Base-by-base conservation (phyloP, 2,888 invertebrate genomes). In the Pandemis heparana region DNA sequence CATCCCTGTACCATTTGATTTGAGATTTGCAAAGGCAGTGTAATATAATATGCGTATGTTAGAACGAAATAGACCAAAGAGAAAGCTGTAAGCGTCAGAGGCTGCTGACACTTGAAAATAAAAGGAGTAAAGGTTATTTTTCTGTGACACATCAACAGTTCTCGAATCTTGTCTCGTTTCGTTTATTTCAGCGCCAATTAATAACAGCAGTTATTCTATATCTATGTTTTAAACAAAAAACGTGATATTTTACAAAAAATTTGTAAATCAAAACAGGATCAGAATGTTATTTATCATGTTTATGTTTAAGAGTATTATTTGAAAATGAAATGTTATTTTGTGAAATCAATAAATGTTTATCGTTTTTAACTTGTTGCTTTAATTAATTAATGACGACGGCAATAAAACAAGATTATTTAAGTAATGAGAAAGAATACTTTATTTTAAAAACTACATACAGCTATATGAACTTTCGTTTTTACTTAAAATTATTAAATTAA, bases 261-360 rank as follows among this genome's bases (percentile, higher is more conserved):
- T n/a, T 6, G 9, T 41, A 5, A 41, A 9, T 41, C 41, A 41
- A 9, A 9, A 41, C 9, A 32, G 23, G 23, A 41, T 41, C 41
- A 41, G 8, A 41, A 6, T 48, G 46, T n/a, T 56, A 23, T 56
- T 39, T 53, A 70, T 48, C 53, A 43, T 63, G 41, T 60, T 64
- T 43, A 46, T 18, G 60, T 18, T 39, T 46, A 32, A 60, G 43
- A 60, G 39, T 65, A 48, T 53, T 51, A 23, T 46, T 38, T 66
- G 46, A 16, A 7, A 67, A 46, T 23, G 18, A 63, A 6, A 23
- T 14, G 46, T 32, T 63, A 63, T 43, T 63, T 62, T 53, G 9
- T 32, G 70, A 71, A 48, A 71, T 71, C 71, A 71, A 65, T 71
- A 65, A 71, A 60, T 71, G 38, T 23, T 71, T 65, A 60, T n/a